A percentile compares a stretch with the other conserved stretches of the same genome.
Conservation (phyloP, 1,140 invertebrate species). For the Conus ventricosus region DNA sequence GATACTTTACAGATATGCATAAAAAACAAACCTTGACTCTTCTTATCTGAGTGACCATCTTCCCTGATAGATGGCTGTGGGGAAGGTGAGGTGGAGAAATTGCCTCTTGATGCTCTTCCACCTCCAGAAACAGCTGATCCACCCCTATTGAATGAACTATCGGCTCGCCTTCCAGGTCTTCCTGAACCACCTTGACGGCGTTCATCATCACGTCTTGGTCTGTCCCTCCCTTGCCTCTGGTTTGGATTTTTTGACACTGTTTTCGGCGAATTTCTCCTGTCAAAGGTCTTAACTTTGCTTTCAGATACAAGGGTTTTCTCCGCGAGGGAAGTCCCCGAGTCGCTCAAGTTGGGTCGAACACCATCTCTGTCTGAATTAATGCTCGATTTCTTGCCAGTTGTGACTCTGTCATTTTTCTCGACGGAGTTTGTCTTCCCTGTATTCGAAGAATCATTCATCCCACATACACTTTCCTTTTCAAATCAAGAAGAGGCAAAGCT, state of each 20-base stretch:
- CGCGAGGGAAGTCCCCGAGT: slow-evolving; percentile 14
- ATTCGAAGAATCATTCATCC: slow-evolving; percentile 43
- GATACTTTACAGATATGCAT: no score
- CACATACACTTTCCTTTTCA: slow-evolving; percentile 25
- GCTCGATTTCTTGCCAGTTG: slow-evolving; percentile 30
- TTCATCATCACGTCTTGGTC: slow-evolving; percentile 26
- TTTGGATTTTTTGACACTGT: slow-evolving; percentile 14
- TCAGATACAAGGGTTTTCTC: slow-evolving; percentile 28
- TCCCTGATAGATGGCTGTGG: slow-evolving; percentile 27
- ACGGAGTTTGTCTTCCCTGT: slow-evolving; percentile 30
- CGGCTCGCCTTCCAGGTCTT: slow-evolving; percentile 20
- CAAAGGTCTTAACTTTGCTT: slow-evolving; percentile 19
- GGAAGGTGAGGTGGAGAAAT: slow-evolving; percentile 17
- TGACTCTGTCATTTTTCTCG: slow-evolving; percentile 35
- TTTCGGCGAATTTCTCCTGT: slow-evolving; percentile 9
- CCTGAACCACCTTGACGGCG: slow-evolving; percentile 13
- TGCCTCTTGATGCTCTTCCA: not conserved
- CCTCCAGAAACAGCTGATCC: slow-evolving; percentile 28
- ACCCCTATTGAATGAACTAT: slow-evolving; percentile 1
- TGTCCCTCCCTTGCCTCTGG: slow-evolving; percentile 7
- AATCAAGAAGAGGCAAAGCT: slow-evolving; percentile 4
- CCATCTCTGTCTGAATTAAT: slow-evolving; percentile 36
- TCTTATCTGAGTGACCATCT: slow-evolving; percentile 13
- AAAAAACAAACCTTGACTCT: slow-evolving; percentile 3
- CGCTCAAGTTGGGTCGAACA: slow-evolving; percentile 45